Base-by-base conservation (phyloP, 2,888 invertebrate genomes). In the Drosophila meridionalis region DNA sequence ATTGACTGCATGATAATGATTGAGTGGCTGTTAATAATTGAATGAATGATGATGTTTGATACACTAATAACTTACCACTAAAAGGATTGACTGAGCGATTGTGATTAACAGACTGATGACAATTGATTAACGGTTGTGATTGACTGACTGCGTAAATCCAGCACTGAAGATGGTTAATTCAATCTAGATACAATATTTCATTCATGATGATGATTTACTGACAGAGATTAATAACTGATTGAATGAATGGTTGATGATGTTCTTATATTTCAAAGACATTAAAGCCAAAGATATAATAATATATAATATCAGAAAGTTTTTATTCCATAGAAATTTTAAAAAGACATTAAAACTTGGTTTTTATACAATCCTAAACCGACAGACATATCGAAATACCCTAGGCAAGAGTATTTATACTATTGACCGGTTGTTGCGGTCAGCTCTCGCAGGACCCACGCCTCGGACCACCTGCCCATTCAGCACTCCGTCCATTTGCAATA, bases 401-500 rank as follows among this genome's bases (percentile, higher is more conserved):
- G 2, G 58, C 20, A 3, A 73, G 78, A 3, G 61, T 56, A 74
- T 38, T 26, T 6, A 62, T 59, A 42, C 40, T 56, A 82, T 74
- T 78, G 70, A 66, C 76, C 55, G 68, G 53, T 60, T 48, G 64
- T 57, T 62, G 58, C 45, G 71, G 73, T 48, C 55, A 57, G 28
- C 20, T 36, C 45, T 59, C 26, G 28, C 28, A 56, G 59, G 47
- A 32, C 30, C 28, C 55, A 55, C 14, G 28, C 14, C 32, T 20
- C 7, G 8, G 38, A 12, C 9, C 3, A 28, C 36, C 34, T 4
- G 11, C 9, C 20, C 32, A 4, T 40, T 20, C 34, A 42, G n/a
- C 14, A 42, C 43, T 43, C 0, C 30, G 34, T 38, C 5, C 26
- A 36, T 65, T 76, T 71, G 53, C 83, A 78, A 90, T 90, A 85